Percentiles rank a stretch among this genome's conserved stretches.
Conservation (phyloP, 2,113 vertebrate genomes). For the Zosterops hypoxanthus region DNA sequence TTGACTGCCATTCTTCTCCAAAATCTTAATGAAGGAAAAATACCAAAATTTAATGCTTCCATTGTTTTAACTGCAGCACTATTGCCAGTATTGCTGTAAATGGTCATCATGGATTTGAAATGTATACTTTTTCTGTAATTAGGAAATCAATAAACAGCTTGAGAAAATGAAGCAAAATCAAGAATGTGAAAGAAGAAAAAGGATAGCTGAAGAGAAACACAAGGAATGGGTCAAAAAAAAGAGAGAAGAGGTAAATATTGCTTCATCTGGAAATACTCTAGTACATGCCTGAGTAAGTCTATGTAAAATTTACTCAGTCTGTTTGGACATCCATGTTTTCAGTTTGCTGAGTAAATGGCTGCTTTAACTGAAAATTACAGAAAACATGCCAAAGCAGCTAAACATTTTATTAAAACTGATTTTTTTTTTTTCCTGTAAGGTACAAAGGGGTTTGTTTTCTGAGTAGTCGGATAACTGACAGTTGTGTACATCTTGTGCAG, state of each 20-base stretch:
- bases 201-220: conserved; percentile 81
- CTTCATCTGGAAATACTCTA: not conserved
- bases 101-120: not conserved
- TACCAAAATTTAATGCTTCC: not conserved
- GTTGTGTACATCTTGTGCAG: not conserved
- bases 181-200: conserved; percentile 79
- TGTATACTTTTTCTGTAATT: not conserved
- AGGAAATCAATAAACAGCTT: conserved; percentile 77
- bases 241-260: conserved; percentile 77
- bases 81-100: not conserved
- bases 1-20: not conserved
- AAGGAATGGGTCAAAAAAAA: conserved; percentile 89
- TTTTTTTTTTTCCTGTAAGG: not conserved
- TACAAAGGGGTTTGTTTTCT: not conserved
- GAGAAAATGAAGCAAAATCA: conserved; percentile 75
- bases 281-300: not conserved
- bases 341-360: not conserved
- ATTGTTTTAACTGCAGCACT: not conserved
- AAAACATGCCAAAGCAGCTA: not conserved
- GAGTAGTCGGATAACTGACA: not conserved
- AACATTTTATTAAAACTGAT: not conserved
- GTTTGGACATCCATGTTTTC: not conserved
- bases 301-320: not conserved
- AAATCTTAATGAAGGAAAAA: not conserved
- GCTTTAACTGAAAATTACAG: not conserved